These are phyloP conservation scores for Tupaia chinensis DNA, from an alignment of 2,113 vertebrate genomes.

Conservation along the genomic window DNA sequence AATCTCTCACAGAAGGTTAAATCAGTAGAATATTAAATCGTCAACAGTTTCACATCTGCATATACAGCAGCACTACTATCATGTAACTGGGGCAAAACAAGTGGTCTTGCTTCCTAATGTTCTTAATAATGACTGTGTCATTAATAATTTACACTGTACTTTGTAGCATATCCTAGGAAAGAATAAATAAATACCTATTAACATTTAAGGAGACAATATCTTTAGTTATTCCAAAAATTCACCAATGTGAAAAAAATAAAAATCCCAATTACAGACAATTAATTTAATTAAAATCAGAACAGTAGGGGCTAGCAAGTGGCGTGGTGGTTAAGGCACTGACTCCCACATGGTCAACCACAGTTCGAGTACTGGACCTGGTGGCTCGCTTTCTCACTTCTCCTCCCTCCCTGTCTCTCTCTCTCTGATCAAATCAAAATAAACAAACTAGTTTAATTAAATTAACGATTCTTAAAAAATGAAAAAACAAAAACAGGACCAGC, in stretches of 20 bases:
- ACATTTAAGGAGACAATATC: neutral
- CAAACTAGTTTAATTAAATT: no score
- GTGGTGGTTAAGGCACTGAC: no score
- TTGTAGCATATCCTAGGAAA: slow-evolving; percentile 7
- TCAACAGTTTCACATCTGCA: neutral
- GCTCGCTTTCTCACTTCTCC: no score
- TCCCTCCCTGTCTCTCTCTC: no score
- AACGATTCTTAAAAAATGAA: no score
- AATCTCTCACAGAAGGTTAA: slow-evolving; percentile 20
- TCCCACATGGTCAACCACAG: no score
- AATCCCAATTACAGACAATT: neutral
- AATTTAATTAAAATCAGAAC: slow-evolving; percentile 23
- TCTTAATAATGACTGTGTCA: slow-evolving; percentile 39
- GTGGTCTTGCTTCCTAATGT: neutral
- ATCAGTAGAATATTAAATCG: slow-evolving; percentile 48
- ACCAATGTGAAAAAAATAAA: neutral
- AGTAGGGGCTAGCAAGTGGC: no score
- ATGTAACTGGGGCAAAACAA: neutral
- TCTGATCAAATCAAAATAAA: no score
- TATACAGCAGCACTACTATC: neutral
- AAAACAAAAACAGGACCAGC: no score
- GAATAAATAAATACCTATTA: neutral
- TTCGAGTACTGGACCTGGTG: no score
- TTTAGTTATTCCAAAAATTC: slow-evolving; percentile 48
- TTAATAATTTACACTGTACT: slow-evolving; percentile 21